Evolutionary conservation across 2,797 vertebrate genomes (phyloP), one percentile per base, ranked within the genome.

Genomic region (Ispidina lecontei): DNA sequence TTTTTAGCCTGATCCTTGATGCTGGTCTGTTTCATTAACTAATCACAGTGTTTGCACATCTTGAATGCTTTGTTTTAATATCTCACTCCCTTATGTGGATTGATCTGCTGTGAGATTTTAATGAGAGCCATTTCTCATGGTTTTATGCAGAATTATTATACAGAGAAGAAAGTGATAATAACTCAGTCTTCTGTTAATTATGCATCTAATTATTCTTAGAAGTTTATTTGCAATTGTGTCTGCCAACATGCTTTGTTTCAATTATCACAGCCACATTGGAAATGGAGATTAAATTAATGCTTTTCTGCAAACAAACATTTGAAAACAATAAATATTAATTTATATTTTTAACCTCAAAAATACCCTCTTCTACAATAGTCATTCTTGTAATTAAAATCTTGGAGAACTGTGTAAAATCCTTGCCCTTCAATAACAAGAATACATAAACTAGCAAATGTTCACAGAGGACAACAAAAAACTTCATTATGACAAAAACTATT

Each of bases 201-300:
- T 88, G 94, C 81, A 96, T 92, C 90, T 95, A 91, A 94, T 90
- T 86, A 95, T 96, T 97, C 77, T 93, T 91, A 91, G 58, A 84
- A 93, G 75, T 95, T 96, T 95, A 89, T 93, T 91, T 79, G 89
- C 94, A 97, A 95, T 93, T 89, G 60, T 73, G 49, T 47, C 65
- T 93, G 71, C 82, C 63, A 84, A 63, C 58, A 77, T 77, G 85
- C 84, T 94, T 91, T 60, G 59, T 77, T 95, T 95, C 62, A 75
- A 63, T 84, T 96, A 91, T 88, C 81, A 89, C 55, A 94, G 89
- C 90, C 91, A 96, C 86, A 95, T 51, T 82, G 84, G 64, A 89
- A 90, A 91, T 59, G 25, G 14, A 80, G 20, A 75, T 94, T 90
- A 89, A 96, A 94, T 94, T 58, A 91, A 96, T 94, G 94, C 72